Evolutionary conservation across 2,113 vertebrate genomes (phyloP).

Genomic region (Turdus rufiventris): DNA sequence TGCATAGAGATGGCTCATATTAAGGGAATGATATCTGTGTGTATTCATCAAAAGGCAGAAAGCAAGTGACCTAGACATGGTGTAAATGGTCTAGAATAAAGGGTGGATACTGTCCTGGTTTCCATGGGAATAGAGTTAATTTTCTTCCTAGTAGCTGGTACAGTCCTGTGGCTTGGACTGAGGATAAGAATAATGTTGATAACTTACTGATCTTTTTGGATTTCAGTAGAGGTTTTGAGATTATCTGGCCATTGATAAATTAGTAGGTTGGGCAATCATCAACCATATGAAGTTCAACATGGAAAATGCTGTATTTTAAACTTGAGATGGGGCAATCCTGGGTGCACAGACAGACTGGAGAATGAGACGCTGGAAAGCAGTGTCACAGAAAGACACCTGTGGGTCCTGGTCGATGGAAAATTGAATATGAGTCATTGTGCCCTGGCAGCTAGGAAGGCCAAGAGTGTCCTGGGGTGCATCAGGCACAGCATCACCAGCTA

Average conservation of each 20-base stretch:
- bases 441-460: background rate
- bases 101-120: background rate
- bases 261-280: no score
- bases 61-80: background rate
- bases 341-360: no score
- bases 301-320: background rate
- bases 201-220: background rate
- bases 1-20: background rate
- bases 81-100: background rate
- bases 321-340: background rate
- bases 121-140: rapidly evolving
- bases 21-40: background rate
- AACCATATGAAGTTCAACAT: background rate
- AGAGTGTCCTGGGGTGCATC: rapidly evolving
- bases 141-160: background rate
- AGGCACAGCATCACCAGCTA: rapidly evolving
- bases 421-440: background rate
- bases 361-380: background rate
- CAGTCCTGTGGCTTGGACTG: background rate
- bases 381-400: rapidly evolving
- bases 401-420: background rate
- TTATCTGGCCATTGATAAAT: background rate
- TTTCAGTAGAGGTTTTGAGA: background rate
- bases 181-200: background rate
- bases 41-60: background rate